These are phyloP conservation scores for Anser brachyrhynchus DNA, from an alignment of 2,113 vertebrate genomes.

Conservation along the genomic window DNA sequence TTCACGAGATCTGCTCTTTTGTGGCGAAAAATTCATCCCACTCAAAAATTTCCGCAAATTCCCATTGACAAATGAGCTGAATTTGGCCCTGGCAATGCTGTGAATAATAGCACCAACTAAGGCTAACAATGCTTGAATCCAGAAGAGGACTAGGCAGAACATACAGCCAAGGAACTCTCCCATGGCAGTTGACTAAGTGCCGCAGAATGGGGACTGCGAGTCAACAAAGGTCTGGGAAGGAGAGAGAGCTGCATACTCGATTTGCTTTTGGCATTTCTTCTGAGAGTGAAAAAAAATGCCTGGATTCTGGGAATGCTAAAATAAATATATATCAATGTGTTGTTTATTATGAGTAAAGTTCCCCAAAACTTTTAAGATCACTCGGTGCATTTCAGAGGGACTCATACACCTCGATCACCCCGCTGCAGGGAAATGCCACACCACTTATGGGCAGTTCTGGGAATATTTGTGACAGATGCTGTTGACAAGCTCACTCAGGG, in stretches of 20 bases:
- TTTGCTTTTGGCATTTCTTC: conserved; percentile 50
- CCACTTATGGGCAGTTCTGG: not conserved
- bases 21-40: not conserved
- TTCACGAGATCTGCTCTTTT: not conserved
- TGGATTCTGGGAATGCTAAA: conserved; percentile 20
- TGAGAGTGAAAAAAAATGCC: conserved; percentile 3
- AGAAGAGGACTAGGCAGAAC: not conserved
- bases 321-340: not conserved
- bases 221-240: conserved; percentile 44
- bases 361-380: not conserved
- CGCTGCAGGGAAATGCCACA: not conserved
- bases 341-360: not conserved
- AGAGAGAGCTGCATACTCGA: not conserved
- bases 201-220: not conserved
- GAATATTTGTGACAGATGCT: not conserved
- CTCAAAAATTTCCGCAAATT: conserved; percentile 2
- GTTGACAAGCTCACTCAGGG: not conserved
- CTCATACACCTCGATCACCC: not conserved
- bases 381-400: not conserved
- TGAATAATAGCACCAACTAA: conserved; percentile 34
- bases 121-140: not conserved
- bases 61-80: not conserved
- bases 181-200: conserved; percentile 4
- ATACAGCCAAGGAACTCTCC: not conserved
- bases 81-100: not conserved